Conservation (phyloP, 1,140 invertebrate genomes). For the Drosophila obscura region DNA sequence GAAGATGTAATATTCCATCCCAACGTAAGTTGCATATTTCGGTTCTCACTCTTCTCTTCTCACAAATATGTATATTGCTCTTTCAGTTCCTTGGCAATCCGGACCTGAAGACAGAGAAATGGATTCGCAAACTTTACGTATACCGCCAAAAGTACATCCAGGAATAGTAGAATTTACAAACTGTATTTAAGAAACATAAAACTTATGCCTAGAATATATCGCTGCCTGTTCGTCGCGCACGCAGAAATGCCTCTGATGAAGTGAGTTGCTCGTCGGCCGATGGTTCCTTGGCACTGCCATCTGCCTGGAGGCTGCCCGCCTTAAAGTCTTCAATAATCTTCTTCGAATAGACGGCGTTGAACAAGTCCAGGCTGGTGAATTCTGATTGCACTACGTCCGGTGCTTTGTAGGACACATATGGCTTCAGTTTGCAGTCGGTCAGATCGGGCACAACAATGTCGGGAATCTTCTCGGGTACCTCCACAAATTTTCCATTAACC, state of each 20-base stretch:
- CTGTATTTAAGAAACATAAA: constrained; percentile 57
- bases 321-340: constrained; percentile 93
- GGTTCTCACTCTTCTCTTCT: not conserved
- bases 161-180: constrained; percentile 44
- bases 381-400: constrained; percentile 90
- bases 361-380: constrained; percentile 93
- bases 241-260: constrained; percentile 88
- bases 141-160: constrained; percentile 78
- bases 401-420: constrained; percentile 95
- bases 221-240: constrained; percentile 89
- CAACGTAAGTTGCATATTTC: constrained; percentile 39
- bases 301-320: constrained; percentile 87
- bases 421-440: constrained; percentile 91
- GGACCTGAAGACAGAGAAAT: constrained; percentile 73
- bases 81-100: constrained; percentile 74
- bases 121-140: constrained; percentile 76
- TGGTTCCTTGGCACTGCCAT: constrained; percentile 89
- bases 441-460: constrained; percentile 96
- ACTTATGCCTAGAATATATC: constrained; percentile 88
- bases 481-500: constrained; percentile 86
- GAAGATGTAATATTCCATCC: constrained; percentile 72
- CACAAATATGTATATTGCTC: not conserved
- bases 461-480: constrained; percentile 95
- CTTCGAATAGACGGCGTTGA: constrained; percentile 91
- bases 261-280: constrained; percentile 89